phyloP scores from a whole-genome alignment of 2,797 vertebrate species.

The Oryzias sinensis region DNA sequence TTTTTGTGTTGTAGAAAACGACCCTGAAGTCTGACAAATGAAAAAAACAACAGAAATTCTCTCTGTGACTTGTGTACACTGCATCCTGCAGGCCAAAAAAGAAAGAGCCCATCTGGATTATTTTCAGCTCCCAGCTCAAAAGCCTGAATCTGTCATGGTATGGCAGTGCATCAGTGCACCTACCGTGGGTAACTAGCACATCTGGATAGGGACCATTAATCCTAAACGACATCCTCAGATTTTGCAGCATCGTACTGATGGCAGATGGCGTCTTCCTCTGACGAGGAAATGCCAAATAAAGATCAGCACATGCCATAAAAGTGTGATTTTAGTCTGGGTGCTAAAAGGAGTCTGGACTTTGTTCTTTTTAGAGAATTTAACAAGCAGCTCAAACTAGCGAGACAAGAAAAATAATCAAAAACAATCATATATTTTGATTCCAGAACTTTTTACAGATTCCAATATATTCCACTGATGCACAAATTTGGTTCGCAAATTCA shows the following conservation, averaged over 20 bases:
- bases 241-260: not conserved
- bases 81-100: not conserved
- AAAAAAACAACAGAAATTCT: not conserved
- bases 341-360: not conserved
- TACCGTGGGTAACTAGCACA: not conserved
- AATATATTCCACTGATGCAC: no score
- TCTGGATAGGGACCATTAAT: not conserved
- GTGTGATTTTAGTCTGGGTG: no score
- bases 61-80: not conserved
- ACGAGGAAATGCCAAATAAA: not conserved
- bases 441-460: no score
- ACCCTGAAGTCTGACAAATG: not conserved
- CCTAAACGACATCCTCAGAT: not conserved
- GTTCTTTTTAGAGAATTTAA: not conserved
- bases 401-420: no score
- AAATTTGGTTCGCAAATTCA: no score
- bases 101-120: conserved; percentile 1
- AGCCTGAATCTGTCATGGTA: not conserved
- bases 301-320: not conserved
- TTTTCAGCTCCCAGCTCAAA: not conserved
- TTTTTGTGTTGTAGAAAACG: not conserved
- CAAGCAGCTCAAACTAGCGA: not conserved
- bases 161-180: not conserved
- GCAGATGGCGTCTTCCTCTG: not conserved
- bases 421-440: no score